These are phyloP conservation scores for Drosophila lowei DNA, from an alignment of 1,140 invertebrate genomes.

Conservation along the genomic window DNA sequence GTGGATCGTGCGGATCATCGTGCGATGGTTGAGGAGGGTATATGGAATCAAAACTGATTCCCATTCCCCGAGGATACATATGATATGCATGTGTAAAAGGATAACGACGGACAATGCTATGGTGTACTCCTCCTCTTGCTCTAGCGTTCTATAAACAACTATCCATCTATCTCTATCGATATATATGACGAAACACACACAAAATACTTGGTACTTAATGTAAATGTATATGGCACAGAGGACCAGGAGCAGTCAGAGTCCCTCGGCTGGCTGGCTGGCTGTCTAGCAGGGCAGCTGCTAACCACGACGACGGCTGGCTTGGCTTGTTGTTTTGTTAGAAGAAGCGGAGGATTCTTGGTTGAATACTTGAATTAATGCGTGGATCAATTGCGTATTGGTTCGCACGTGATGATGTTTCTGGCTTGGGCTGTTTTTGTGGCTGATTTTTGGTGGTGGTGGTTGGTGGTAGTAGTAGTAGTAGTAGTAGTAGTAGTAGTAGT, in stretches of 20 bases:
- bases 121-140: too few species aligned
- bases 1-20: too few species aligned
- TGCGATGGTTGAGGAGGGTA: too few species aligned
- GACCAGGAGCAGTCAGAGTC: conserved; percentile 28
- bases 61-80: too few species aligned
- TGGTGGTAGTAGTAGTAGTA: conserved; percentile 37
- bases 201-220: conserved; percentile 45
- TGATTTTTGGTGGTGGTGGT: conserved; percentile 32
- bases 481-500: conserved; percentile 53
- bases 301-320: conserved; percentile 39
- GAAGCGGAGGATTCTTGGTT: conserved; percentile 12
- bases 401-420: conserved; percentile 48
- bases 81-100: too few species aligned
- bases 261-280: too few species aligned
- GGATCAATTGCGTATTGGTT: conserved; percentile 41
- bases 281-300: conserved; percentile 21
- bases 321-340: conserved; percentile 38
- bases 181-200: conserved; percentile 33
- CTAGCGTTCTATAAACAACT: conserved; percentile 10
- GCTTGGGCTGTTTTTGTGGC: conserved; percentile 51
- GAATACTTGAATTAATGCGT: background rate
- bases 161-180: conserved; percentile 9
- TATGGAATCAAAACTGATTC: too few species aligned
- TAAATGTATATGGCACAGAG: conserved; percentile 46
- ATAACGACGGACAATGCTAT: conserved; percentile 14